These are phyloP conservation scores for Oryctes rhinoceros DNA, from an alignment of 1,140 invertebrate genomes.

Conservation along the genomic window DNA sequence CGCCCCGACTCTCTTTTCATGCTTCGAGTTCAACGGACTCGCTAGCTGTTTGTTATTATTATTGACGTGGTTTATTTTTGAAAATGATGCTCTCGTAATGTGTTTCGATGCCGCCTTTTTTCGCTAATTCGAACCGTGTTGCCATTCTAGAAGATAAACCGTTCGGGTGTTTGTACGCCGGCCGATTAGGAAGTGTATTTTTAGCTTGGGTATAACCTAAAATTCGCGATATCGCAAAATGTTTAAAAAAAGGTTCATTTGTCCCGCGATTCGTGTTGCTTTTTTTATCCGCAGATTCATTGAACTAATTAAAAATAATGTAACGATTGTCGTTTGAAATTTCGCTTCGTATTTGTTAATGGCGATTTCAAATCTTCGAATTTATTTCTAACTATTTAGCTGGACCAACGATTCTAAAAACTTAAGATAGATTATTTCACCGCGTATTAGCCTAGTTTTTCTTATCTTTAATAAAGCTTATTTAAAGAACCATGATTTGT, in stretches of 20 bases:
- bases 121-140: not conserved
- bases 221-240: conserved; percentile 4
- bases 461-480: no score
- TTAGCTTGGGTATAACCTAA: conserved; percentile 7
- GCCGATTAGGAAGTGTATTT: conserved; percentile 9
- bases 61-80: conserved; percentile 34
- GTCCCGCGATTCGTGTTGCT: not conserved
- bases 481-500: no score
- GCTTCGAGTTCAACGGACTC: conserved; percentile 24
- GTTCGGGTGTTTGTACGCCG: not conserved
- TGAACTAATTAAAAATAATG: not conserved
- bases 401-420: no score
- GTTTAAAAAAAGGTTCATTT: conserved; percentile 1
- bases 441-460: no score
- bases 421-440: no score
- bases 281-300: not conserved
- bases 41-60: conserved; percentile 29
- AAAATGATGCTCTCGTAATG: conserved; percentile 22
- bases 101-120: conserved; percentile 1
- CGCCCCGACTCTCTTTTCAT: not conserved
- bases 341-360: not conserved
- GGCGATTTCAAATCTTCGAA: no score
- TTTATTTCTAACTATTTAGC: no score
- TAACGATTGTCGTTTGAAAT: not conserved
- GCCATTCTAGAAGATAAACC: conserved; percentile 5